These are phyloP conservation scores for Poeciliopsis retropinna DNA, from an alignment of 2,113 vertebrate genomes.

Conservation along the genomic window DNA sequence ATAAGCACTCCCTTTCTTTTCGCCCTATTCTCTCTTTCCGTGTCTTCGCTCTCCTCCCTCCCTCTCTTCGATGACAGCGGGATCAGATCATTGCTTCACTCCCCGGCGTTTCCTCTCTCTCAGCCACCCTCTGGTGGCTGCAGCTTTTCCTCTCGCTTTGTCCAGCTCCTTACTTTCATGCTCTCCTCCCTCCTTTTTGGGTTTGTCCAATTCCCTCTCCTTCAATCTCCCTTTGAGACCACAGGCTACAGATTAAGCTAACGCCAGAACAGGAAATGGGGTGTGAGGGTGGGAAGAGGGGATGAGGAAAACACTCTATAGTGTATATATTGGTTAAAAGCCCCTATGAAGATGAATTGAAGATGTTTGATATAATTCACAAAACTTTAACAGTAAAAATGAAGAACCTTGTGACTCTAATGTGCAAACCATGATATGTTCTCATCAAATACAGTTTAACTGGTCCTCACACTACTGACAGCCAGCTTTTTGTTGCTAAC, in stretches of 20 bases:
- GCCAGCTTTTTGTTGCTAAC: neutral
- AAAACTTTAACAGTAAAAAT: neutral
- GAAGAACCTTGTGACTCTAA: neutral
- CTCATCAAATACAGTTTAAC: neutral
- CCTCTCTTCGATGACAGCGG: conserved; percentile 64
- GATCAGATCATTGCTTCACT: conserved; percentile 72
- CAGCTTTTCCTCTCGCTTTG: conserved; percentile 31
- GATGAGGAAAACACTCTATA: neutral
- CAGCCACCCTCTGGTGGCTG: conserved; percentile 38
- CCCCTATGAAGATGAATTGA: conserved; percentile 3
- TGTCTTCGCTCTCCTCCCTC: conserved; percentile 50
- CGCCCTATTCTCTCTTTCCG: conserved; percentile 16
- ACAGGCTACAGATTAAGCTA: conserved; percentile 50
- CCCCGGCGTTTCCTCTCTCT: conserved; percentile 43
- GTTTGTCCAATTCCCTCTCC: conserved; percentile 22
- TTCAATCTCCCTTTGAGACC: conserved; percentile 46
- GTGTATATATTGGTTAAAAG: neutral
- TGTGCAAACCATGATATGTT: neutral
- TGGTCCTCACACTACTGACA: neutral
- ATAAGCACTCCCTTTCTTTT: conserved; percentile 47
- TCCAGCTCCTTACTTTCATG: conserved; percentile 50
- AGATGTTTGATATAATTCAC: too few species aligned
- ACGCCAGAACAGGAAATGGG: conserved; percentile 41
- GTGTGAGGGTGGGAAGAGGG: conserved; percentile 15
- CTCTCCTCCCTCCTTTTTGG: conserved; percentile 25